Conservation (phyloP, 2,113 vertebrate species). For the Mormyrus iriodes region DNA sequence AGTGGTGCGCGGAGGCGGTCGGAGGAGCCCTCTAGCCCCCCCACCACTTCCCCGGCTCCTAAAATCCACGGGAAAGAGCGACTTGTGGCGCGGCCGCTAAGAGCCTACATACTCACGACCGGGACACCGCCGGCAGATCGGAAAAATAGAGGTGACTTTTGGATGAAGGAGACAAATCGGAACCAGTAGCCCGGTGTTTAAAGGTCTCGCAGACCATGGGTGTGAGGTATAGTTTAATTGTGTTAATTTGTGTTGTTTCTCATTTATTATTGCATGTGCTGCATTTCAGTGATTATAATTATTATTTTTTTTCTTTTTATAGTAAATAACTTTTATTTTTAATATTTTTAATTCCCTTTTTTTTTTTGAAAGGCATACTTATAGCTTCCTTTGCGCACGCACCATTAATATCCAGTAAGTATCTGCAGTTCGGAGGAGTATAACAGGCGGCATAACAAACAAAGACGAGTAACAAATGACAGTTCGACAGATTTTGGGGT, state of each 20-base stretch:
- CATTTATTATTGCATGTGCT: not conserved
- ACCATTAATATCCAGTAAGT: not conserved
- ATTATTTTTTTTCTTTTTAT: not conserved
- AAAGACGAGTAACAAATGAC: not conserved
- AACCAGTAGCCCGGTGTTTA: not conserved
- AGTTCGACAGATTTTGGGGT: not conserved
- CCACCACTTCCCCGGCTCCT: no score
- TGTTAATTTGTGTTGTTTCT: not conserved
- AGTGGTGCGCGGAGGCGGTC: not conserved
- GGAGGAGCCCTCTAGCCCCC: no score
- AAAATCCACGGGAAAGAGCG: not conserved
- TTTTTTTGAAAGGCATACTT: not conserved
- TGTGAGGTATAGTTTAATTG: constrained; percentile 7
- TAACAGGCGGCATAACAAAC: not conserved
- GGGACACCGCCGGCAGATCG: not conserved
- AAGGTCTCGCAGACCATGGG: not conserved
- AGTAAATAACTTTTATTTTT: not conserved
- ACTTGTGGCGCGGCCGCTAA: not conserved
- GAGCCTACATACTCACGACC: not conserved
- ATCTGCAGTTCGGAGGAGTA: not conserved
- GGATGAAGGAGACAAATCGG: not conserved
- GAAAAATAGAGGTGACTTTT: not conserved
- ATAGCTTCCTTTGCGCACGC: not conserved
- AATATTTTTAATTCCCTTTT: not conserved
- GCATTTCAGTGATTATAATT: not conserved